Evolutionary conservation across 2,888 invertebrate species (phyloP), one percentile per base, ranked within the genome.

Genomic region (Meteorus cinctellus): DNA sequence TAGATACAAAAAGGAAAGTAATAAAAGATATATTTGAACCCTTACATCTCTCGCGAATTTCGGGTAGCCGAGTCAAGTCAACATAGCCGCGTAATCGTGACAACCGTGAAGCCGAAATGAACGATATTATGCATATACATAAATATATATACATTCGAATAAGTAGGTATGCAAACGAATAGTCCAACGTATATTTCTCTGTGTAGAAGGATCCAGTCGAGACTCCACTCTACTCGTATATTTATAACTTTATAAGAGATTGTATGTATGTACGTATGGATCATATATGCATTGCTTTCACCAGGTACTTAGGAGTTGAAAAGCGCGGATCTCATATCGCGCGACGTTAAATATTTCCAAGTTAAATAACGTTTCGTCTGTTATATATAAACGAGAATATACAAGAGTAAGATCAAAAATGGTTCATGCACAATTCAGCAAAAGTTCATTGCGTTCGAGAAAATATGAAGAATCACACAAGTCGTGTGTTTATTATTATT

Each of bases 311-410:
- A 82, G 78, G 80, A 82, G 82, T 84, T 81, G 84, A 86, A 86
- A 87, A 85, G 87, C 82, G 83, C 85, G 87, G 85, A 86, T 84
- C 84, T 88, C 88, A 87, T 88, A 88, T 87, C 86, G 85, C 83
- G 83, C 83, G 83, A 85, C 81, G 82, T 86, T 85, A 88, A 88
- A 88, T 88, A 88, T 86, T 87, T 87, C 86, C 85, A 86, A 86
- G 85, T 86, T 86, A 86, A 87, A 87, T 86, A 87, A 86, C 85
- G 82, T 80, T 75, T 78, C 81, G 70, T 48, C 29, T 31, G 67
- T 59, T 51, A 70, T 12, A 55, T 5, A 74, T 66, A 19, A 74
- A 51, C n/a, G 68, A 29, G 45, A 27, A 41, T 62, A 72, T 68
- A 65, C 41, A 72, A 29, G 59, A 45, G 31, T 36, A 19, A 24